Base-by-base conservation (phyloP, 1,140 invertebrate genomes). In the Drosophila pallidifrons region DNA sequence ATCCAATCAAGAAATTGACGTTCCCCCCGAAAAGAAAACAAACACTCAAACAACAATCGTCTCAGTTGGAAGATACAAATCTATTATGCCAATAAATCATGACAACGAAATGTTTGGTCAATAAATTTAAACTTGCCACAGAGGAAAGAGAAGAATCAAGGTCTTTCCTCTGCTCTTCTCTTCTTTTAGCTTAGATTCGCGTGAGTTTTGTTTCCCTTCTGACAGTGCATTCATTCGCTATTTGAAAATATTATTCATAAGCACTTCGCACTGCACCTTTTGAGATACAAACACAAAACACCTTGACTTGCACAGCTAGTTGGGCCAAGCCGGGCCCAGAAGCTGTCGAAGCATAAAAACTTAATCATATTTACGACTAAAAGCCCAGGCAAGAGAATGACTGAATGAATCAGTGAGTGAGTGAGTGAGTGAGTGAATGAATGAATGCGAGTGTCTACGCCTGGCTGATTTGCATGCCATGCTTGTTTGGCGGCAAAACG, bases 291-390 rank as follows among this genome's bases (percentile, higher is more conserved):
- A 25, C 20, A 25, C 20, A 25, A 25, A 25, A 25, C 5, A 47
- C 28, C 45, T 25, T 32, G 5, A 38, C 58, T 20, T 49, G 51
- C 43, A 15, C 28, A 11, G 38, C 51, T 25, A 51, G 59, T 51
- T 51, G 6, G 32, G 32, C 13, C 47, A 38, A 63, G 63, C 52
- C 59, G 49, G 63, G 76, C 59, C 57, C 74, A 77, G 67, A 80
- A 83, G 66, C 81, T 81, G 82, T 81, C 81, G 82, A 85, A 81
- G 82, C 81, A 85, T 86, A 71, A 77, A 74, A 86, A 78, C 82
- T 78, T 86, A 78, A 81, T 81, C 65, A 85, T 75, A 85, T 85
- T 71, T 81, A 64, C 61, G 49, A 75, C 35, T 38, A 38, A 38
- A 38, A 32, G 35, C 35, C 35, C 6, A 38, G 10, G n/a, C 61